These are phyloP conservation scores for Aphidius colemani DNA, from an alignment of 2,888 invertebrate genomes.

Conservation along the genomic window DNA sequence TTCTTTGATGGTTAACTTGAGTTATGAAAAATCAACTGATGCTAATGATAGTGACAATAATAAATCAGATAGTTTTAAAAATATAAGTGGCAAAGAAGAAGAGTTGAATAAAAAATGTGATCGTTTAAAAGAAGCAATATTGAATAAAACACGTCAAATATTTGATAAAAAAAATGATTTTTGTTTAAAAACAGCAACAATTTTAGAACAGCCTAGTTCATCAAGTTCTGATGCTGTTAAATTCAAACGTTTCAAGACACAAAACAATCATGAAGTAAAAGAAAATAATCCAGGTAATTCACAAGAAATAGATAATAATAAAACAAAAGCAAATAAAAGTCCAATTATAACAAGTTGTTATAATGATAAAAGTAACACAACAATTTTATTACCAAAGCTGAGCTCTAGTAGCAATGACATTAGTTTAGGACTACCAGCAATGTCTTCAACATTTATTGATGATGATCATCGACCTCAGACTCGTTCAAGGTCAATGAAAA, in stretches of 20 bases:
- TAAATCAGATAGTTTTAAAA: slow-evolving; percentile 12
- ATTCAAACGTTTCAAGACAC: too few relatives aligned
- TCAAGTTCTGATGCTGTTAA: too few relatives aligned
- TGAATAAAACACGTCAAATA: slow-evolving; percentile 44
- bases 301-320: too few relatives aligned
- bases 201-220: background rate
- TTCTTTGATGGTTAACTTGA: slow-evolving; percentile 50
- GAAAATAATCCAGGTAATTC: too few relatives aligned
- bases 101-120: slow-evolving; percentile 38
- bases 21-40: slow-evolving; percentile 30
- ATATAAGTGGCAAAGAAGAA: slow-evolving; percentile 35
- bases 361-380: too few relatives aligned
- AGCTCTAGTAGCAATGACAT: too few relatives aligned
- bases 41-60: slow-evolving; percentile 31
- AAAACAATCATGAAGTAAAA: too few relatives aligned
- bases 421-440: slow-evolving; percentile 36
- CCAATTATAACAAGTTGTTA: too few relatives aligned
- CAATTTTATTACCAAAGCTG: too few relatives aligned
- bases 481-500: too few relatives aligned
- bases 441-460: slow-evolving; percentile 47
- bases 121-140: slow-evolving; percentile 43
- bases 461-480: slow-evolving; percentile 5
- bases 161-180: slow-evolving; percentile 36
- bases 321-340: too few relatives aligned
- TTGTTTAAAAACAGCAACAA: slow-evolving; percentile 13